Evolutionary conservation across 2,797 vertebrate species (phyloP).

Genomic region (Myotis daubentonii): DNA sequence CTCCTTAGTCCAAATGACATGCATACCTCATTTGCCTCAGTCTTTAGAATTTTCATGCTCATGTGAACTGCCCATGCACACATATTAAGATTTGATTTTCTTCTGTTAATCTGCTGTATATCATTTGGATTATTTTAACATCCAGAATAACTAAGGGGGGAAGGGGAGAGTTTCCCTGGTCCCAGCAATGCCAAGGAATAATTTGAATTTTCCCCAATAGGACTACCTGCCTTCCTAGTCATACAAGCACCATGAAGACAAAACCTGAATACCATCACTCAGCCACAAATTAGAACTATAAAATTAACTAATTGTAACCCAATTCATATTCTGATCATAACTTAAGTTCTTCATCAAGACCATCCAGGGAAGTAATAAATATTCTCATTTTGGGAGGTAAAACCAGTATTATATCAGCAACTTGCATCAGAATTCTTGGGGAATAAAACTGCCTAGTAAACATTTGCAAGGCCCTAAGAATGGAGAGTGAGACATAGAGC

Average conservation of each 20-base stretch:
- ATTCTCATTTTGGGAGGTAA: background rate
- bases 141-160: background rate
- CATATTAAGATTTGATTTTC: background rate
- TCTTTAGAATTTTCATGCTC: background rate
- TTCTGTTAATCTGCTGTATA: background rate
- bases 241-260: background rate
- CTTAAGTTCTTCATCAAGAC: background rate
- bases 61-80: background rate
- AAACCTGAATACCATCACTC: background rate
- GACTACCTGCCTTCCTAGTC: background rate
- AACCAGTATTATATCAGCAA: background rate
- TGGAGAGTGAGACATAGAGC: background rate
- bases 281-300: background rate
- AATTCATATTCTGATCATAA: background rate
- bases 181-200: background rate
- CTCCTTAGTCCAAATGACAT: background rate
- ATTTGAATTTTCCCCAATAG: background rate
- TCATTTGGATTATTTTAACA: background rate
- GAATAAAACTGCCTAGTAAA: background rate
- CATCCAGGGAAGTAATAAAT: background rate
- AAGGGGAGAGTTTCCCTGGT: background rate
- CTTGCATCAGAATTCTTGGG: background rate
- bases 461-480: background rate
- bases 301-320: background rate
- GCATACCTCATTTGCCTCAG: background rate